Evolutionary conservation across 2,797 vertebrate genomes (phyloP).

Genomic region (Geotrypetes seraphini): DNA sequence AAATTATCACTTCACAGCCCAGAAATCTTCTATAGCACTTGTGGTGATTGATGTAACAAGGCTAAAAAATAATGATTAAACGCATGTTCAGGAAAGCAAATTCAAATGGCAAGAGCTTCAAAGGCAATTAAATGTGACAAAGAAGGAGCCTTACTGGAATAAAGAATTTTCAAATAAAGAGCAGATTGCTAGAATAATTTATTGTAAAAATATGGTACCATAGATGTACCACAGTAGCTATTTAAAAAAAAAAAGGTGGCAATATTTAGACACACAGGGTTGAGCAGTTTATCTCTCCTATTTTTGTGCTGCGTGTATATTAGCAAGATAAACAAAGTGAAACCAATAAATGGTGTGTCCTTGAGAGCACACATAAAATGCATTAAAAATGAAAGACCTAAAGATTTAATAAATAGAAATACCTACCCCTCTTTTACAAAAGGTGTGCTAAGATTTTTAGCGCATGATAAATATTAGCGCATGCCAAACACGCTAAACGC

Average conservation of each 20-base stretch:
- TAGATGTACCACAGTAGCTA: too few relatives aligned
- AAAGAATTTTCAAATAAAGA: slow-evolving; percentile 50
- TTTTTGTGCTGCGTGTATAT: slow-evolving; percentile 5
- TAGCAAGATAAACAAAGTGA: slow-evolving; percentile 6
- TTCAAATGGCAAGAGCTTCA: slow-evolving; percentile 60
- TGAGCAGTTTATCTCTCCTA: neutral
- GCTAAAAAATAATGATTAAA: slow-evolving; percentile 66
- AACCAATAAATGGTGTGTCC: neutral
- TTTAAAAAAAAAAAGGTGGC: too few relatives aligned
- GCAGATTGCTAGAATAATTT: slow-evolving; percentile 34
- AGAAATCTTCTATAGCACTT: slow-evolving; percentile 57
- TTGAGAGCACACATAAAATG: too few relatives aligned
- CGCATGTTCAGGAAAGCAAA: slow-evolving; percentile 54
- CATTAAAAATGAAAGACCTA: too few relatives aligned
- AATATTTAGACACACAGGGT: slow-evolving; percentile 15
- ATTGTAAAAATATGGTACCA: slow-evolving; percentile 31
- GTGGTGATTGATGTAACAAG: slow-evolving; percentile 68
- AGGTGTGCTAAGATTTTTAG: too few relatives aligned
- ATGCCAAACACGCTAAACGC: too few relatives aligned
- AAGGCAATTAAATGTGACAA: slow-evolving; percentile 61
- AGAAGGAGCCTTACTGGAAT: slow-evolving; percentile 45
- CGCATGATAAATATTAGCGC: too few relatives aligned
- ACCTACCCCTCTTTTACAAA: too few relatives aligned
- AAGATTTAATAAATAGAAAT: too few relatives aligned
- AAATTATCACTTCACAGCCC: slow-evolving; percentile 68